Percentiles rank a stretch among this genome's conserved stretches.
Conservation (phyloP, 2,113 vertebrate species). For the Podocnemis expansa region DNA sequence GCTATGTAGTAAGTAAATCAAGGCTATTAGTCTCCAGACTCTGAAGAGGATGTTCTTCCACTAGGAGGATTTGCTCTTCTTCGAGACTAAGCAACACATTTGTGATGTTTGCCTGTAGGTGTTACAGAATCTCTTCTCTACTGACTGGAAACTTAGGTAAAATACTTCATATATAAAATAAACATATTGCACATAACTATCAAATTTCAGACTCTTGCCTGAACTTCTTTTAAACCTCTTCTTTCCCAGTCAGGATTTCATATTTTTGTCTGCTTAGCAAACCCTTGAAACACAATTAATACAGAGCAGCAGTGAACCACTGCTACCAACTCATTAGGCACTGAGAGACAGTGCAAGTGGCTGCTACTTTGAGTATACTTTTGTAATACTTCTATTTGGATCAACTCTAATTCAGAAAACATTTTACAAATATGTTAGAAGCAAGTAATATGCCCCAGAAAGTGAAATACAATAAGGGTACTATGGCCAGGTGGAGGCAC, state of each 20-base stretch:
- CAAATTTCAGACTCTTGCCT: not conserved
- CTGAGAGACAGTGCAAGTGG: not conserved
- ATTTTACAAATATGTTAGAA: no score
- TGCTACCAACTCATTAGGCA: rapidly evolving
- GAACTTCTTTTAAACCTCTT: not conserved
- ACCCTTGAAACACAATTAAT: not conserved
- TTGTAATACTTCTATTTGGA: not conserved
- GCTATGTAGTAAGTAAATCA: not conserved
- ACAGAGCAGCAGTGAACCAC: not conserved
- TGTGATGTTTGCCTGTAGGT: constrained; percentile 17
- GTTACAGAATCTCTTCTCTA: not conserved
- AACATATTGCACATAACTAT: not conserved
- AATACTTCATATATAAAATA: not conserved
- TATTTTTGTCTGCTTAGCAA: not conserved
- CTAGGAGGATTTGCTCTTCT: not conserved
- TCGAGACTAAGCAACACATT: not conserved
- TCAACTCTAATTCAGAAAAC: not conserved
- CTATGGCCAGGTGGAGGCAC: no score
- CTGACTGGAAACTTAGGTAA: not conserved
- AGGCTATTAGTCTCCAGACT: not conserved
- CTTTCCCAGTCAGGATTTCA: not conserved
- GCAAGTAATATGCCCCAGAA: no score
- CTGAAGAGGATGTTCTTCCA: not conserved
- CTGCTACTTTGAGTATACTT: not conserved
- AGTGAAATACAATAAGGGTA: no score